Evolutionary conservation across 2,888 invertebrate genomes (phyloP), one percentile per base, ranked within the genome.

Genomic region (Portevinia maculata): DNA sequence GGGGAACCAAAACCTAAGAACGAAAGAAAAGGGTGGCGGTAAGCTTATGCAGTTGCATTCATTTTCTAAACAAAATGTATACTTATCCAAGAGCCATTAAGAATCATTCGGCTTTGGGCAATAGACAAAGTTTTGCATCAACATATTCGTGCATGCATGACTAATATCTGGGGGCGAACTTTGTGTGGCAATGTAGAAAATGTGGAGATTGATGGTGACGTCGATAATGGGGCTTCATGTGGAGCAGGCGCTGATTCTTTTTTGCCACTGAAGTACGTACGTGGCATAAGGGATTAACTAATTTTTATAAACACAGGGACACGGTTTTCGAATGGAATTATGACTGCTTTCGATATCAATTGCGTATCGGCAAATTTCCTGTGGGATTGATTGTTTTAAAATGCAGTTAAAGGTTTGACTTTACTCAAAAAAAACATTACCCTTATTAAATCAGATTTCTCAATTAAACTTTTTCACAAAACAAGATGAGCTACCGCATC

Each of bases 21-120:
- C 52, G 34, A 30, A 39, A 24, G 19, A 70, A 19, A 39, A 46
- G 15, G 44, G 53, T 62, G 67, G 44, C 41, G 55, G 15, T 37
- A 60, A 69, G 53, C 60, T 55, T 19, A 32, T 50, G 21, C 44
- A 69, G 24, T 70, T 70, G 70, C 62, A 70, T 55, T 70, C 62
- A 70, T 55, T 70, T 76, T 62, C 76, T 70, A 62, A 76, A 70
- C 76, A 76, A 76, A 62, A 60, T 30, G 59, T 60, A 53, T 50
- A 50, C 55, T 57, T 50, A 55, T 52, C 44, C 59, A 75, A 67
- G 41, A 75, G 67, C 37, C 44, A 67, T 75, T 67, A 52, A 32
- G 65, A 55, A 39, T 8, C 64, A 41, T 64, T 73, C 46, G 37
- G 30, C 41, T 30, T 53, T 41, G n/a, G 30, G 53, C 44, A 53